Evolutionary conservation across 2,113 vertebrate species (phyloP).

Genomic region (Pollachius pollachius): DNA sequence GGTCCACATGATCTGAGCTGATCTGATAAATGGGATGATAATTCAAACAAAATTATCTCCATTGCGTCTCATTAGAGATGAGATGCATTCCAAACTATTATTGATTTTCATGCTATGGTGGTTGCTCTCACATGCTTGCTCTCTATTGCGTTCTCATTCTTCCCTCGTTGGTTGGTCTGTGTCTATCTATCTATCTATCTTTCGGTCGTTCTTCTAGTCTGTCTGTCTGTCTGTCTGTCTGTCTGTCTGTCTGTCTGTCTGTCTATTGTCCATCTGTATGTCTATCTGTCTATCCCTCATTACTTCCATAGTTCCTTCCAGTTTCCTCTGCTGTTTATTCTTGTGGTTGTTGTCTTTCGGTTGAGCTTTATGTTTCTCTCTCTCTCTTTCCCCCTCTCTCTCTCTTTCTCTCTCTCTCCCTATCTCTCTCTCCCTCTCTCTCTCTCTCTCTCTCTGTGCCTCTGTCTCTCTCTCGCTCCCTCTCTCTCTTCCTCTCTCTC

Average conservation of each 20-base stretch:
- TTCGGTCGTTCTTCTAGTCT: background rate
- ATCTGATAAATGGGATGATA: conserved; percentile 57
- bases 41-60: conserved; percentile 60
- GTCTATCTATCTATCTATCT: conserved; percentile 3
- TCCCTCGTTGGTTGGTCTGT: background rate
- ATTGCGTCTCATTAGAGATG: conserved; percentile 58
- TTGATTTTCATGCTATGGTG: conserved; percentile 60
- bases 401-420: background rate
- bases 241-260: conserved; percentile 7
- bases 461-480: conserved; percentile 20
- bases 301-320: too few relatives aligned
- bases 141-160: background rate
- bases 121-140: background rate
- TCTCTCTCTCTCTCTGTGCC: conserved; percentile 4
- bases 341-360: too few relatives aligned
- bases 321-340: too few relatives aligned
- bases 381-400: conserved; percentile 5
- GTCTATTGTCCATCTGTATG: conserved; percentile 8
- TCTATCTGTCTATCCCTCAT: background rate
- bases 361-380: conserved; percentile 3
- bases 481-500: background rate
- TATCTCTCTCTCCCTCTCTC: background rate
- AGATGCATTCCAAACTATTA: conserved; percentile 58
- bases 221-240: conserved; percentile 5
- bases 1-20: conserved; percentile 33